Evolutionary conservation across 2,113 vertebrate genomes (phyloP), one percentile per base, ranked within the genome.

Genomic region (Azemiops feae): DNA sequence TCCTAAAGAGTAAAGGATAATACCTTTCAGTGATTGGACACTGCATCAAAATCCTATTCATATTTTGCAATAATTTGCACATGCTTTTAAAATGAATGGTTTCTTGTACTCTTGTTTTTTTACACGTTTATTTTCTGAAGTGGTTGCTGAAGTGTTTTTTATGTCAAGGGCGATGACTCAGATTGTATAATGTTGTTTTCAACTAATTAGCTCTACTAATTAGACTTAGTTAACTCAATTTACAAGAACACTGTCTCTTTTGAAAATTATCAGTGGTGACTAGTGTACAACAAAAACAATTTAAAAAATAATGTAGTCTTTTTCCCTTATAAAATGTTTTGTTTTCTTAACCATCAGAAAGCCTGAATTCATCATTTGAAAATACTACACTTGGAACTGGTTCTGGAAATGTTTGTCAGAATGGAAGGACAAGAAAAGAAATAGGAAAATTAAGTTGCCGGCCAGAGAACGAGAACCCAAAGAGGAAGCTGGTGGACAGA

Each of bases 401-500:
- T 95, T 97, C 97, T 96, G 98, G 97, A 97, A 99, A 98, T 97
- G 94, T 97, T 96, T 97, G 97, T 95, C 93, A 93, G 96, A 96
- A 95, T 92, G 96, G 96, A 95, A 97, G 94, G 95, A 93, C 89
- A 92, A 95, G 89, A 95, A 96, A 95, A 95, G 95, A 95, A 96
- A 96, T 96, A 93, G 95, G 94, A 94, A 97, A 97, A 93, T 93
- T 94, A 93, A 95, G 89, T 95, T 95, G 94, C 95, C 96, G 96
- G 95, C 96, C 90, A 94, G 97, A 96, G 96, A 97, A 94, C 90
- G 98, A 98, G 96, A 96, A 96, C 94, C 96, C 95, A 69, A 98
- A 98, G 97, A 98, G 98, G 96, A 99, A 99, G 95, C 98, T 98
- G 95, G 97, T 97, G 96, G 98, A 98, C 91, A 93, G 96, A 25